A percentile compares a stretch with the other conserved stretches of the same genome.
These are phyloP conservation scores for Andrena fulva DNA, from an alignment of 2,888 invertebrate genomes.

Conservation along the genomic window DNA sequence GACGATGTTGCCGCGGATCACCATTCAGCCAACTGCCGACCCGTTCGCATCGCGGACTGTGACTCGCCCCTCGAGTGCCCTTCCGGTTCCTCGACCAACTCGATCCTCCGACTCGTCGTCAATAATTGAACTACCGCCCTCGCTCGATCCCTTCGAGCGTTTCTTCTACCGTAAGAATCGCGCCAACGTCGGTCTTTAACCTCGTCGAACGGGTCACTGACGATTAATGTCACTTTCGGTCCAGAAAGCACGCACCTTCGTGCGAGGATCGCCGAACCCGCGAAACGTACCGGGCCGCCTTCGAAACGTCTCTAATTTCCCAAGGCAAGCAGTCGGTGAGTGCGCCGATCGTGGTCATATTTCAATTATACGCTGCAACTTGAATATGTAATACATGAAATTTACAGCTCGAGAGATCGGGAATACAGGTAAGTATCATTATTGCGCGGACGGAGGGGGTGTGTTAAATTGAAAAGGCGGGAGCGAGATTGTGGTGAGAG, in stretches of 20 bases:
- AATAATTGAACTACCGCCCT: neutral
- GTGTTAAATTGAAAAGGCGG: neutral
- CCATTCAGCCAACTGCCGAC: neutral
- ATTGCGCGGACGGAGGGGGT: neutral
- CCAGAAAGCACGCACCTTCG: neutral
- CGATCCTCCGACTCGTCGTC: neutral
- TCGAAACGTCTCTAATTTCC: neutral
- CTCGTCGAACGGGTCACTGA: neutral
- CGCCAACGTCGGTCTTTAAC: neutral
- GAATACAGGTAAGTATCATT: neutral
- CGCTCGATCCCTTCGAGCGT: too few species aligned
- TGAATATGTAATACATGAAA: neutral
- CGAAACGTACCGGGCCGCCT: neutral
- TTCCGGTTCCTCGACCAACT: neutral
- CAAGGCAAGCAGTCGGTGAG: neutral
- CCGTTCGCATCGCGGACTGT: neutral
- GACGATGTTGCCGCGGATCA: slow-evolving; percentile 9
- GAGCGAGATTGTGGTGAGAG: neutral
- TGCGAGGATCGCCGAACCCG: neutral
- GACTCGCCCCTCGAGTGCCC: neutral
- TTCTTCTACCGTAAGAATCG: neutral
- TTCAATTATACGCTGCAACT: neutral
- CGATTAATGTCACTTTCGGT: neutral
- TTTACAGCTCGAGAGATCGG: neutral
- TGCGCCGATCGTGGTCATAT: neutral